Evolutionary conservation across 2,888 invertebrate genomes (phyloP).

Genomic region (Bombyx huttoni): DNA sequence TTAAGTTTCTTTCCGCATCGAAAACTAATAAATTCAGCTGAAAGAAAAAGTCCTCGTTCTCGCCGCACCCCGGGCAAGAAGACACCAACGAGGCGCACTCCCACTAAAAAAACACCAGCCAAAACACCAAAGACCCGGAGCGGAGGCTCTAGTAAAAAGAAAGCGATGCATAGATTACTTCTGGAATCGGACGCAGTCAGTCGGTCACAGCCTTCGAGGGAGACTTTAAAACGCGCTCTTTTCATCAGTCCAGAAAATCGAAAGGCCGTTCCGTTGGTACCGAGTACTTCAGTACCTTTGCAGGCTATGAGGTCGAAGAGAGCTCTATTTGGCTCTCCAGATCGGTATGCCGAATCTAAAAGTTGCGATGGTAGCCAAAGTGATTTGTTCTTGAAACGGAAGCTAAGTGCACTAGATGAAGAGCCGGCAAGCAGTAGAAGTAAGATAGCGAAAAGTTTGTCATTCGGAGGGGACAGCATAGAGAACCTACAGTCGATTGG

Average conservation of each 20-base stretch:
- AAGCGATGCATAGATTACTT: constrained; percentile 55
- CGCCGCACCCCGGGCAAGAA: constrained; percentile 64
- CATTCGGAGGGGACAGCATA: constrained; percentile 64
- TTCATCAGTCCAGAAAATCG: constrained; percentile 80
- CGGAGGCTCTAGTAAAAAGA: constrained; percentile 75
- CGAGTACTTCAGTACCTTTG: constrained; percentile 53
- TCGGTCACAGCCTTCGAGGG: constrained; percentile 56
- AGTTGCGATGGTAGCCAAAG: constrained; percentile 42
- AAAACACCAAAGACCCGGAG: constrained; percentile 70
- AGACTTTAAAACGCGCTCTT: constrained; percentile 77
- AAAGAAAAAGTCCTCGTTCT: constrained; percentile 58
- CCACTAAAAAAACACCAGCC: constrained; percentile 71
- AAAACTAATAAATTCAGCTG: constrained; percentile 52
- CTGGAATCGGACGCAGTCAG: constrained; percentile 49
- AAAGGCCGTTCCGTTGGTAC: constrained; percentile 26
- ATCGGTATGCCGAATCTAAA: constrained; percentile 35
- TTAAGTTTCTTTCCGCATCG: constrained; percentile 66
- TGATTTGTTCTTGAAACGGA: constrained; percentile 54
- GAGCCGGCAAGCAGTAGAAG: constrained; percentile 35
- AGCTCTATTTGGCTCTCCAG: constrained; percentile 76
- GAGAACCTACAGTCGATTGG: constrained; percentile 23
- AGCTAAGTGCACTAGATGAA: constrained; percentile 58
- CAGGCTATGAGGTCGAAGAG: constrained; percentile 75
- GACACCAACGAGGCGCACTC: constrained; percentile 51
- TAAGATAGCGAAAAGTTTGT: constrained; percentile 73